These are phyloP conservation scores for Lytechinus pictus DNA, from an alignment of 35 echinoderm and acorn worm genomes.

Conservation along the genomic window DNA sequence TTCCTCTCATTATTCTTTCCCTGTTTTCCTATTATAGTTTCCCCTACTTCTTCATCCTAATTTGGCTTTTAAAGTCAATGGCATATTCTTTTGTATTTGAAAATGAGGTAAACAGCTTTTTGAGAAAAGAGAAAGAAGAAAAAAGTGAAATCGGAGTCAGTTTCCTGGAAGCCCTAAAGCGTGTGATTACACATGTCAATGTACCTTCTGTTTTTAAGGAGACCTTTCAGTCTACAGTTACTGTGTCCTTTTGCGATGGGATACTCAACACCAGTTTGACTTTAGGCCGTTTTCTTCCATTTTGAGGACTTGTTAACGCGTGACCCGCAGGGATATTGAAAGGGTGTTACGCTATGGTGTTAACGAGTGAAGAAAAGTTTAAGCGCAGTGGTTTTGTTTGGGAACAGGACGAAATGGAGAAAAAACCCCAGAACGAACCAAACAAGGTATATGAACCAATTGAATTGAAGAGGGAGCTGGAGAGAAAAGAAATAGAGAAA, in stretches of 20 bases:
- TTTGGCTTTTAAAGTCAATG: not conserved
- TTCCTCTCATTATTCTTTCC: not conserved
- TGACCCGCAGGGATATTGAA: not conserved
- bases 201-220: not conserved
- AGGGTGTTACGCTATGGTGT: not conserved
- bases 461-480: too few relatives aligned
- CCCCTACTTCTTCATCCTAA: not conserved
- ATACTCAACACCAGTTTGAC: not conserved
- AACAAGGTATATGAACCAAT: too few relatives aligned
- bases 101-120: not conserved
- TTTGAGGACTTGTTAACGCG: not conserved
- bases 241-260: not conserved
- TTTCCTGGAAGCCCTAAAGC: not conserved
- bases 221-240: not conserved
- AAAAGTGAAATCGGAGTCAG: not conserved
- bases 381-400: too few relatives aligned
- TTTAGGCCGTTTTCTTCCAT: not conserved
- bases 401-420: too few relatives aligned
- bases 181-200: conserved; percentile 4
- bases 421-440: too few relatives aligned
- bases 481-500: too few relatives aligned
- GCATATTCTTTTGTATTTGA: not conserved
- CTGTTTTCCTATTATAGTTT: not conserved
- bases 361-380: not conserved
- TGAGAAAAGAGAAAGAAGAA: not conserved